A percentile compares a stretch with the other conserved stretches of the same genome.
These are phyloP conservation scores for Zaprionus taronus DNA, from an alignment of 1,140 invertebrate species.

Conservation along the genomic window DNA sequence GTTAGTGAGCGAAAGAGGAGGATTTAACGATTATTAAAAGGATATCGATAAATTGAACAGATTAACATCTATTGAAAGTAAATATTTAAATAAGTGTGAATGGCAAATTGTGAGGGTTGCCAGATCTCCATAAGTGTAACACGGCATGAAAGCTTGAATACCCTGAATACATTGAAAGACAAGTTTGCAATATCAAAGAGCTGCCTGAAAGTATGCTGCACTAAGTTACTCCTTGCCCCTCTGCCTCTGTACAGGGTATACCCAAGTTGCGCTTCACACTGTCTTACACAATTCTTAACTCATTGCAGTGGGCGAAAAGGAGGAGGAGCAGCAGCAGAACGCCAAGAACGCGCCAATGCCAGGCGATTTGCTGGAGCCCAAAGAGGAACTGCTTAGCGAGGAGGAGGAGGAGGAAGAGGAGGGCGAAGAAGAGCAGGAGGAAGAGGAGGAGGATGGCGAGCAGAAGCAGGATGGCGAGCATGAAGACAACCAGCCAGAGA, in stretches of 20 bases:
- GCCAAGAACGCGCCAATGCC: constrained; percentile 24
- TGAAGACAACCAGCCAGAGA: constrained; percentile 52
- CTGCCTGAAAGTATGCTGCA: constrained; percentile 3
- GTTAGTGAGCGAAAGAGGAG: too few relatives aligned
- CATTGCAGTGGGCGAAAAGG: constrained; percentile 76
- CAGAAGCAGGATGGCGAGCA: constrained; percentile 50
- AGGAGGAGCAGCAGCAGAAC: constrained; percentile 46
- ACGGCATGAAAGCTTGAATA: too few relatives aligned
- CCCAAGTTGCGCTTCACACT: neutral
- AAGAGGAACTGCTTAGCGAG: constrained; percentile 76
- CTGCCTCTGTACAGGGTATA: neutral
- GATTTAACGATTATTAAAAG: too few relatives aligned
- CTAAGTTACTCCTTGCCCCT: neutral
- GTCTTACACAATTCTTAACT: constrained; percentile 14
- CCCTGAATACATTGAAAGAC: too few relatives aligned
- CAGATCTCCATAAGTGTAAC: too few relatives aligned
- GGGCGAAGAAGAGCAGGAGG: constrained; percentile 56
- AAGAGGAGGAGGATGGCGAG: constrained; percentile 54
- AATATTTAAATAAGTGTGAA: too few relatives aligned
- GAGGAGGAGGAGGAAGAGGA: constrained; percentile 61
- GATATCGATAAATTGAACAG: too few relatives aligned
- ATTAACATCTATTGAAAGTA: too few relatives aligned
- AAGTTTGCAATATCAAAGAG: neutral
- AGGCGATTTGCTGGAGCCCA: constrained; percentile 69
- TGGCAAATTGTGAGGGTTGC: too few relatives aligned